phyloP scores from a whole-genome alignment of 1,140 invertebrate species.

The Pseudomyrmex sp. region DNA sequence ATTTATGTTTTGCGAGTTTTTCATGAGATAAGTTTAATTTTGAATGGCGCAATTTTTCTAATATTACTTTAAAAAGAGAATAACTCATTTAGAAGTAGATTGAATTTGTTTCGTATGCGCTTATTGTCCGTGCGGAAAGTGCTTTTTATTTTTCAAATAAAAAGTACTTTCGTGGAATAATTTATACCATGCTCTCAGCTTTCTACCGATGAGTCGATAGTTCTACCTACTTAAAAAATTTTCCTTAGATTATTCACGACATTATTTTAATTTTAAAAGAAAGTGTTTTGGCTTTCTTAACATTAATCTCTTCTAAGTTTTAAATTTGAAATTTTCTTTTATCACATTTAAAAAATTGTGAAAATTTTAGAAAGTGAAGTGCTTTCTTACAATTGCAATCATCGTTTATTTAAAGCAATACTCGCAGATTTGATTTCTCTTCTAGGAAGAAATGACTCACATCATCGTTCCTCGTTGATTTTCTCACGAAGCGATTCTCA shows the following conservation, averaged over 20 bases:
- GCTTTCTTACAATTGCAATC: neutral
- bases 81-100: neutral
- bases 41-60: neutral
- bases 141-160: neutral
- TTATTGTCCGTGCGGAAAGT: neutral
- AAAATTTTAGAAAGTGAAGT: neutral
- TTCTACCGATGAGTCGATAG: slow-evolving; percentile 10
- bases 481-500: slow-evolving; percentile 9
- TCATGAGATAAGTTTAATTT: neutral
- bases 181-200: neutral
- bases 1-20: neutral
- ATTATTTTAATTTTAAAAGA: too few relatives aligned
- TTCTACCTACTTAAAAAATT: neutral
- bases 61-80: slow-evolving; percentile 12
- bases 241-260: neutral
- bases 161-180: neutral
- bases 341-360: neutral
- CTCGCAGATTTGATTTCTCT: neutral
- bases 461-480: slow-evolving; percentile 1
- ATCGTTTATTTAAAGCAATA: slow-evolving; percentile 52
- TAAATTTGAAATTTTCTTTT: too few relatives aligned
- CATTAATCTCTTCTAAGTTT: too few relatives aligned
- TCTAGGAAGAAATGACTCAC: slow-evolving; percentile 34
- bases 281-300: too few relatives aligned
- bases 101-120: neutral